Evolutionary conservation across 1,140 invertebrate genomes (phyloP), one percentile per base, ranked within the genome.

Genomic region (Drosophila erecta): DNA sequence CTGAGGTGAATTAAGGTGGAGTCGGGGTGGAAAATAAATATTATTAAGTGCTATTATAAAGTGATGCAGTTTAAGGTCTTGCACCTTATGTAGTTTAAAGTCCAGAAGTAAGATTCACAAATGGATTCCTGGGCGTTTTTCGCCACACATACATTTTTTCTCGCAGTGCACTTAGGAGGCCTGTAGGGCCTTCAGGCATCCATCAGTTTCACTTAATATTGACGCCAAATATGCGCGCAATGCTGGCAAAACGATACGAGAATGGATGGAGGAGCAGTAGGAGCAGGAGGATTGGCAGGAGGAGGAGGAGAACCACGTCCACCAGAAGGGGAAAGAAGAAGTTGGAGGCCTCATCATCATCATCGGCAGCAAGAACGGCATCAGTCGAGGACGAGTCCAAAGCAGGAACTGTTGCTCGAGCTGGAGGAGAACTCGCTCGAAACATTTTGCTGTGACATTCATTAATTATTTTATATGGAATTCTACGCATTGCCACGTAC

Each of bases 381-480:
- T 56, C 69, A 60, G 15, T 17, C 57, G 44, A 44, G 43, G 41
- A 47, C 22, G 43, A 59, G 56, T 27, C 44, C 57, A 72, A 56
- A 64, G 43, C 54, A 37, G 30, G 53, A 64, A 50, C 47, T 43
- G 30, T 33, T 37, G 43, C 38, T 59, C 49, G 27, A 17, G 67
- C 60, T 35, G 46, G 4, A 44, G 65, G 56, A 54, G 38, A 64
- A 50, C 64, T 56, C 64, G 60, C 65, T 71, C 51, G 43, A 79
- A 84, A 84, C 89, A 87, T 90, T 90, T 76, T 81, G 87, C 87
- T 90, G 81, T 90, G 87, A 91, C 90, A 91, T 91, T 91, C 84
- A 91, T 91, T 91, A 91, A 91, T 91, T 91, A 91, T 91, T 91
- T 91, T 91, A 91, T 91, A 90, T 91, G 81, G 85, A 90, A 91